Percentiles rank a stretch among this genome's conserved stretches.
These are phyloP conservation scores for Callyntrura sp. DNA, from an alignment of 2,888 invertebrate species.

Conservation along the genomic window DNA sequence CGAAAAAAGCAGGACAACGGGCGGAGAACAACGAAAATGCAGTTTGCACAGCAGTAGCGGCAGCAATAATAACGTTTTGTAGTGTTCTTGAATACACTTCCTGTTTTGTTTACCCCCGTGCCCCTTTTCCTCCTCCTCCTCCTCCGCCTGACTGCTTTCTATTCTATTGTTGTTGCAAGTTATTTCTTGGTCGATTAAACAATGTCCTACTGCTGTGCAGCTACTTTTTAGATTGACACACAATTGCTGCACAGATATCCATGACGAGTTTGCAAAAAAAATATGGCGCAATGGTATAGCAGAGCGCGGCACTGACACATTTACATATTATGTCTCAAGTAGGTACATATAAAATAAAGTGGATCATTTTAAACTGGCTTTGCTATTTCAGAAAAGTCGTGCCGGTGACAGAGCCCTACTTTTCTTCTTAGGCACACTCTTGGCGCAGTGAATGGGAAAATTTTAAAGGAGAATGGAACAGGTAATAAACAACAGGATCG, in stretches of 20 bases:
- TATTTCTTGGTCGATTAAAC: neutral
- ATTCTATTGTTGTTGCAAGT: neutral
- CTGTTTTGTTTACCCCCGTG: neutral
- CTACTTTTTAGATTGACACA: neutral
- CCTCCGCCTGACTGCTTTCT: neutral
- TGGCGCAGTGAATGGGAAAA: too few species aligned
- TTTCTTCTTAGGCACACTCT: too few species aligned
- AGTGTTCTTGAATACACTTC: conserved; percentile 32
- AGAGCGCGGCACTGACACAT: neutral
- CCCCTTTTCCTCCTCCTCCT: neutral
- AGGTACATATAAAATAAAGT: too few species aligned
- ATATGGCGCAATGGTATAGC: neutral
- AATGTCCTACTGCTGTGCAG: too few species aligned
- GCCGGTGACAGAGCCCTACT: too few species aligned
- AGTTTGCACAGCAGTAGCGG: conserved; percentile 42
- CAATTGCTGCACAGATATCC: too few species aligned
- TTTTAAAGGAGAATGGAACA: too few species aligned
- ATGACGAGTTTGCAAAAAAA: too few species aligned
- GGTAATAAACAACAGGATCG: too few species aligned
- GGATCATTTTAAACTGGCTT: too few species aligned
- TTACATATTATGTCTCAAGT: neutral
- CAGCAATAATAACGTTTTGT: too few species aligned
- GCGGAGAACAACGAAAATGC: conserved; percentile 42
- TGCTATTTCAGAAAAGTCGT: too few species aligned
- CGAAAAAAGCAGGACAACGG: neutral